Conservation (phyloP, 2,888 invertebrate genomes). For the Conus canariensis region DNA sequence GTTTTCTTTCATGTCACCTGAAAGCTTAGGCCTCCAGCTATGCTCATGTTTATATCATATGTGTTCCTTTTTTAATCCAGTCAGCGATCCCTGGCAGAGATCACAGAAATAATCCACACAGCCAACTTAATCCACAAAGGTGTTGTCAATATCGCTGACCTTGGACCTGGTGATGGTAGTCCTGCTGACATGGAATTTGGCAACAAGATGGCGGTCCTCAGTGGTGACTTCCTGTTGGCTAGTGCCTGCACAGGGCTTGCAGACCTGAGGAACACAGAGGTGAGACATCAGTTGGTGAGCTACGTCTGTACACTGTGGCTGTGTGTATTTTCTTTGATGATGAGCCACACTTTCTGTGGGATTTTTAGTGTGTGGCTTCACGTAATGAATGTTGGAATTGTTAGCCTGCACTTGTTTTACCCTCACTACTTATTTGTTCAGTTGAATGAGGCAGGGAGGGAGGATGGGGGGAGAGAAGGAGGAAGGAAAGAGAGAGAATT, state of each 20-base stretch:
- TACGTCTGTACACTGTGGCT: neutral
- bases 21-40: no score
- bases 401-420: no score
- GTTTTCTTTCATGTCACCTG: no score
- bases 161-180: conserved; percentile 77
- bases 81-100: conserved; percentile 86
- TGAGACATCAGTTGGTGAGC: conserved; percentile 58
- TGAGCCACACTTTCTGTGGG: neutral
- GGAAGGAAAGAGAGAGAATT: no score
- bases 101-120: conserved; percentile 97
- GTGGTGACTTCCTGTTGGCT: conserved; percentile 93
- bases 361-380: conserved; percentile 9
- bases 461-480: no score
- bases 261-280: conserved; percentile 84
- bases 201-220: conserved; percentile 95
- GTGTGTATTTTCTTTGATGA: neutral
- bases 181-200: conserved; percentile 91
- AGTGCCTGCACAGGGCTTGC: conserved; percentile 94
- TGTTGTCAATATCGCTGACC: conserved; percentile 86
- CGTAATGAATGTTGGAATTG: neutral
- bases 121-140: conserved; percentile 94
- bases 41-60: no score
- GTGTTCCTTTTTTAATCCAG: conserved; percentile 48
- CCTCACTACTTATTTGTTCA: no score
- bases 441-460: no score